phyloP scores from a whole-genome alignment of 2,888 invertebrate species.

The Zaprionus bogoriensis region DNA sequence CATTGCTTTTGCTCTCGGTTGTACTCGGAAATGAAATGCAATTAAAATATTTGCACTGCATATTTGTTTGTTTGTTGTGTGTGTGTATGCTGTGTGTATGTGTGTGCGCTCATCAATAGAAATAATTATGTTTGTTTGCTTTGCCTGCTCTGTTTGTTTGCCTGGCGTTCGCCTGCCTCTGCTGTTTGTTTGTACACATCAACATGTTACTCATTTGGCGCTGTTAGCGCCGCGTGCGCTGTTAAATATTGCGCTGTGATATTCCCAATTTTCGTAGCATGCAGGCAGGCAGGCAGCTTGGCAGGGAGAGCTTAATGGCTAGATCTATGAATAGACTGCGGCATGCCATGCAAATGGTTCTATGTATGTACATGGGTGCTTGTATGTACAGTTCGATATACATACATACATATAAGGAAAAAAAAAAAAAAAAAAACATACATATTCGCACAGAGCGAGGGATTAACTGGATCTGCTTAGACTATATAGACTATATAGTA shows the following conservation, averaged over 20 bases:
- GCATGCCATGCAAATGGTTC: no score
- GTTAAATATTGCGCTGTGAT: constrained; percentile 53
- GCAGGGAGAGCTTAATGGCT: no score
- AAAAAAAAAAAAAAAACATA: no score
- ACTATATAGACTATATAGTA: constrained; percentile 4
- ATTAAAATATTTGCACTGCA: constrained; percentile 71
- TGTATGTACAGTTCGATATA: constrained; percentile 62
- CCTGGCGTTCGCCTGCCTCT: not conserved
- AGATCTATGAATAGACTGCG: no score
- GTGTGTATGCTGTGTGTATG: constrained; percentile 18
- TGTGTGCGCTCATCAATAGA: constrained; percentile 22
- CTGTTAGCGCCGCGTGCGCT: constrained; percentile 17
- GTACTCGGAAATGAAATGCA: constrained; percentile 58
- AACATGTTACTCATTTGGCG: constrained; percentile 45
- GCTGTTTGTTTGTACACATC: constrained; percentile 48
- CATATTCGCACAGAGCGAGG: constrained; percentile 33
- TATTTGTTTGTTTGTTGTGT: constrained; percentile 45
- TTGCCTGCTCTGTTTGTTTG: not conserved
- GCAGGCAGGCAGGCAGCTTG: no score
- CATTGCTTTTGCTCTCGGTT: constrained; percentile 30
- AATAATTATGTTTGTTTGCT: constrained; percentile 42
- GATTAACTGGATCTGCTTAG: constrained; percentile 10
- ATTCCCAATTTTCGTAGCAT: constrained; percentile 40
- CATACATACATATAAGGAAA: no score
- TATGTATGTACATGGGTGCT: constrained; percentile 52